Evolutionary conservation across 2,888 invertebrate species (phyloP).

Genomic region (Actias luna): DNA sequence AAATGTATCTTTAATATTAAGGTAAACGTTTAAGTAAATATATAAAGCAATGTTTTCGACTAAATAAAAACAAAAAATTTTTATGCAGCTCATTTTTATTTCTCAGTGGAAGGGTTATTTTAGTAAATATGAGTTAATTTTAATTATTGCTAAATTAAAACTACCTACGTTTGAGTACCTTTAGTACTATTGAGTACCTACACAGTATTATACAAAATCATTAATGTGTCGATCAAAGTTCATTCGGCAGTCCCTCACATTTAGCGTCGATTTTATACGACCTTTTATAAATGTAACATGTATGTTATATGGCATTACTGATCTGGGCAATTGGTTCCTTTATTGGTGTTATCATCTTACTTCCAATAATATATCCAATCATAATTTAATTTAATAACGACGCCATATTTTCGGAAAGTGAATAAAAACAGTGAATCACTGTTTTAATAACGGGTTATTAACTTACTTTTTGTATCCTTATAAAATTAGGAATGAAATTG

Average conservation of each 20-base stretch:
- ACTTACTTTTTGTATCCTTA: not conserved
- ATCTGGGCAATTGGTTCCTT: constrained; percentile 21
- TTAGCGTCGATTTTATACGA: constrained; percentile 32
- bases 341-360: constrained; percentile 30
- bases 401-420: constrained; percentile 38
- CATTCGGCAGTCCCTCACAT: constrained; percentile 22
- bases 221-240: not conserved
- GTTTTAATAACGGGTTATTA: not conserved
- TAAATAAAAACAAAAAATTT: too few species aligned
- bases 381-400: constrained; percentile 43
- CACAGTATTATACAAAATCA: not conserved
- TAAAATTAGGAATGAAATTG: not conserved
- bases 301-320: constrained; percentile 28
- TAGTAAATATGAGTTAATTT: too few species aligned
- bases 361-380: constrained; percentile 35
- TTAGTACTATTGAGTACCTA: not conserved
- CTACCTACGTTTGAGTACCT: not conserved
- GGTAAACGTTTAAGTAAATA: too few species aligned
- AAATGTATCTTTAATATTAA: too few species aligned
- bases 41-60: too few species aligned
- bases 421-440: constrained; percentile 27
- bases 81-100: too few species aligned
- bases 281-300: constrained; percentile 36
- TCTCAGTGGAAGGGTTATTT: too few species aligned
- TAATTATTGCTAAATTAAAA: not conserved